phyloP scores from a whole-genome alignment of 2,888 invertebrate species.

The Aproaerema taeniolella region DNA sequence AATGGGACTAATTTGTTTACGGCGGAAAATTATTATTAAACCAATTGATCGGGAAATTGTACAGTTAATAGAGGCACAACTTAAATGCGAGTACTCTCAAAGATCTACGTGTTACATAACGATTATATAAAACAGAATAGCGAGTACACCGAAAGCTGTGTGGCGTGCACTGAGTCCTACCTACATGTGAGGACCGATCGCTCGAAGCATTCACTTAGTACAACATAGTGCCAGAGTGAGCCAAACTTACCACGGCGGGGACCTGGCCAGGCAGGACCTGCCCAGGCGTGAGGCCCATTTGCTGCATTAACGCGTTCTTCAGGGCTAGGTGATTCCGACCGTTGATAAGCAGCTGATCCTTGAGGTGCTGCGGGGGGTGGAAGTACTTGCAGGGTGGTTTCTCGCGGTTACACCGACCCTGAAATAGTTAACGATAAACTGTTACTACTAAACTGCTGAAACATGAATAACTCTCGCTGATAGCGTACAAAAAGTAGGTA shows the following conservation, averaged over 20 bases:
- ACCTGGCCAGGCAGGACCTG: conserved; percentile 96
- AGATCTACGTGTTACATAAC: conserved; percentile 51
- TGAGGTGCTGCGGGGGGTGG: conserved; percentile 99
- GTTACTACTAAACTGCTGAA: neutral
- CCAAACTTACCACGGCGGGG: conserved; percentile 90
- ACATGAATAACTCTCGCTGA: neutral
- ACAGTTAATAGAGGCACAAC: too few species aligned
- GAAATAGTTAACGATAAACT: conserved; percentile 37
- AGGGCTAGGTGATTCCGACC: conserved; percentile 99
- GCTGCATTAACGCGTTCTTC: conserved; percentile 98
- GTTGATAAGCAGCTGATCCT: conserved; percentile 99
- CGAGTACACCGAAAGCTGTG: conserved; percentile 71
- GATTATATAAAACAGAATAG: conserved; percentile 51
- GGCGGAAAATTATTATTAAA: too few species aligned
- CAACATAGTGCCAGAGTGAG: too few species aligned
- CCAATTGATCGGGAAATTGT: too few species aligned
- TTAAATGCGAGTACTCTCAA: conserved; percentile 45
- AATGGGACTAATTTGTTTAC: conserved; percentile 33
- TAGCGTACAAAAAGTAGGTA: conserved; percentile 10
- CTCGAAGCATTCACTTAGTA: conserved; percentile 49
- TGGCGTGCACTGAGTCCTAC: conserved; percentile 60
- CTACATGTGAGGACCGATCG: conserved; percentile 61
- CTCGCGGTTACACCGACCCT: conserved; percentile 99
- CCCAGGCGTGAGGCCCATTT: conserved; percentile 95
- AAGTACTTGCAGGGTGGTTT: conserved; percentile 99